Evolutionary conservation across 2,113 vertebrate genomes (phyloP).

Genomic region (Odobenus rosmarus): DNA sequence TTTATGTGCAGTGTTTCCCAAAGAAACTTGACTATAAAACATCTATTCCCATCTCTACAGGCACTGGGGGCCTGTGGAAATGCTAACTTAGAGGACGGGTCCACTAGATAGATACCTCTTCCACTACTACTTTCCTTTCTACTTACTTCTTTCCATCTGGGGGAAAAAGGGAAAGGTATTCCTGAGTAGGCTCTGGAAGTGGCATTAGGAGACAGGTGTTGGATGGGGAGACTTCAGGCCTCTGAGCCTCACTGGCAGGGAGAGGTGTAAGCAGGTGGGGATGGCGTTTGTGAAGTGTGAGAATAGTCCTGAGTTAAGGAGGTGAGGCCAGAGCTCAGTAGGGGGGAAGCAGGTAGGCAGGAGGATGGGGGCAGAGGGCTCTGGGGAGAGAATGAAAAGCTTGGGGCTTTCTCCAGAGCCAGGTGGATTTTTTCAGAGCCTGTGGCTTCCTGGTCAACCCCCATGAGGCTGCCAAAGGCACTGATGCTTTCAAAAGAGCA

Average conservation of each 20-base stretch:
- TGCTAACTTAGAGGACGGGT: background rate
- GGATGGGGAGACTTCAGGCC: background rate
- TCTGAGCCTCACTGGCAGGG: background rate
- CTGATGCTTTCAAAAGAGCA: slow-evolving; percentile 26
- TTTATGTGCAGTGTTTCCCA: background rate
- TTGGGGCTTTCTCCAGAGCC: background rate
- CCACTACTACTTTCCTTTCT: background rate
- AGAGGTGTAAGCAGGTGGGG: background rate
- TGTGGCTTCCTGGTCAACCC: background rate
- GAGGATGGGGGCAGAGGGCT: background rate
- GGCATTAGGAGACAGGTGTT: background rate
- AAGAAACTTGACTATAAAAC: background rate
- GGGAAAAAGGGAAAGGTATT: background rate
- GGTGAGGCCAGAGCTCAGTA: background rate
- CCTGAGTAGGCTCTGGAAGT: background rate
- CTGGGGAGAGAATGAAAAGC: background rate
- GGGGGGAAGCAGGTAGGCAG: background rate
- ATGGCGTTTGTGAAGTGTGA: background rate
- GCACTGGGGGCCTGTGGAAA: background rate
- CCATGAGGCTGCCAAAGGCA: background rate
- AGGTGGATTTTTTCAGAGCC: background rate
- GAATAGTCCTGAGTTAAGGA: background rate
- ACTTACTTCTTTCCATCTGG: background rate
- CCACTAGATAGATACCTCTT: background rate
- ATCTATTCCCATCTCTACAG: background rate